Evolutionary conservation across 2,113 vertebrate genomes (phyloP), one percentile per base, ranked within the genome.

Genomic region (Macrotus californicus): DNA sequence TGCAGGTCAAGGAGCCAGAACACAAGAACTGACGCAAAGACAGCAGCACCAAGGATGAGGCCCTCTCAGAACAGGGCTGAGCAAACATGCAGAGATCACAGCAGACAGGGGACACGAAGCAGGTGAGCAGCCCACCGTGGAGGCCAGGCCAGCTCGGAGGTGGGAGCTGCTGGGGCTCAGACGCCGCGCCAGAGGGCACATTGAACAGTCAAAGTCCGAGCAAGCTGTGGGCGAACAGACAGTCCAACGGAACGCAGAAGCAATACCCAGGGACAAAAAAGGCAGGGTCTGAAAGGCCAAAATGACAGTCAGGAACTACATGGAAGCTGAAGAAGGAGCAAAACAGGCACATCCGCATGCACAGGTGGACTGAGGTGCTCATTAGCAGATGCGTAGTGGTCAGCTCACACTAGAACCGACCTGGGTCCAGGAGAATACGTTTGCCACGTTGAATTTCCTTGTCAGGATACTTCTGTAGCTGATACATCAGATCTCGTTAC

Each of bases 141-240:
- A 89, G 21, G 5, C 41, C 19, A 83, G 22, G 52, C 52, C 12
- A 31, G n/a, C 31, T 64, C 41, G 11, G 41, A 90, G 69, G 5
- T 79, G 8, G 36, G 54, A 61, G 61, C 6, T n/a, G 19, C 80
- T 83, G 50, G 34, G 70, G 39, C 48, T 91, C 52, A 50, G 52
- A 95, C 46, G 22, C 15, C 75, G 43, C 86, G 41, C 50, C 75
- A 36, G 43, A 89, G 29, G 31, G 66, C 34, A 70, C 9, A 12
- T 31, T 67, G 89, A 95, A 56, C 43, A 87, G 43, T 70, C 41
- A 87, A 81, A 75, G 34, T 95, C 72, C 87, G 92, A 87, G 52
- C 26, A 80, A 43, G 36, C 31, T 21, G 31, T 64, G 7, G 76
- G 73, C 14, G 34, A 80, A 13, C 67, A 18, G 48, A 81, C 3